Evolutionary conservation across 2,113 vertebrate species (phyloP).

Genomic region (Cairina moschata): DNA sequence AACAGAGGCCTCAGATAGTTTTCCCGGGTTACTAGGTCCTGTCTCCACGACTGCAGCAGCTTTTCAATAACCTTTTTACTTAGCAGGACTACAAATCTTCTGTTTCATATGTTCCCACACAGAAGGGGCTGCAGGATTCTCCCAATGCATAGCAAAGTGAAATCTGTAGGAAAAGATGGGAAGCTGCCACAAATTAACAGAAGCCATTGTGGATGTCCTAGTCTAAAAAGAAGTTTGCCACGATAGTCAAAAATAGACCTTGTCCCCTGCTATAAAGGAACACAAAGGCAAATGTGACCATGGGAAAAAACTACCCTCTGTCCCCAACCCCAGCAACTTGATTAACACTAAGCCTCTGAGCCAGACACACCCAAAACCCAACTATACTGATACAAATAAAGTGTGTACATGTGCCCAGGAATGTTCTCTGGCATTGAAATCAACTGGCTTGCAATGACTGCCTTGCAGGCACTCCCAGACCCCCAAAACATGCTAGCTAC

Average conservation of each 20-base stretch:
- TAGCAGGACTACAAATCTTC: background rate
- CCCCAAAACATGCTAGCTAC: background rate
- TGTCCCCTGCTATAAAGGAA: background rate
- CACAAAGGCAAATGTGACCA: background rate
- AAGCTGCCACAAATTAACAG: background rate
- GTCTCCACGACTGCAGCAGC: background rate
- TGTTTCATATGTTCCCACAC: background rate
- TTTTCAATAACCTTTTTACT: slow-evolving; percentile 34
- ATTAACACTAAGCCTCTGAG: slow-evolving; percentile 18
- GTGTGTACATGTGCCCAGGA: background rate
- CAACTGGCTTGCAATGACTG: background rate
- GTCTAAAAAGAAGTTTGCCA: background rate
- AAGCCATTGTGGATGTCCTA: background rate
- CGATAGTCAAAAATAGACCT: background rate
- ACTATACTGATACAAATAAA: slow-evolving; percentile 15
- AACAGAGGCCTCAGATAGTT: background rate
- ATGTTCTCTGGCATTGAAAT: slow-evolving; percentile 31
- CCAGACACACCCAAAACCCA: slow-evolving; percentile 35
- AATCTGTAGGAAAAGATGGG: background rate
- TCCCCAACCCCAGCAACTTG: background rate
- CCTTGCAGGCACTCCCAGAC: background rate
- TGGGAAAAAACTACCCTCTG: background rate
- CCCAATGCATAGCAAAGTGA: background rate
- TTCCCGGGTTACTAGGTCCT: background rate
- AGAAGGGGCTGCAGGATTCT: background rate